These are phyloP conservation scores for Collichthys lucidus DNA, from an alignment of 2,113 vertebrate species.

Conservation along the genomic window DNA sequence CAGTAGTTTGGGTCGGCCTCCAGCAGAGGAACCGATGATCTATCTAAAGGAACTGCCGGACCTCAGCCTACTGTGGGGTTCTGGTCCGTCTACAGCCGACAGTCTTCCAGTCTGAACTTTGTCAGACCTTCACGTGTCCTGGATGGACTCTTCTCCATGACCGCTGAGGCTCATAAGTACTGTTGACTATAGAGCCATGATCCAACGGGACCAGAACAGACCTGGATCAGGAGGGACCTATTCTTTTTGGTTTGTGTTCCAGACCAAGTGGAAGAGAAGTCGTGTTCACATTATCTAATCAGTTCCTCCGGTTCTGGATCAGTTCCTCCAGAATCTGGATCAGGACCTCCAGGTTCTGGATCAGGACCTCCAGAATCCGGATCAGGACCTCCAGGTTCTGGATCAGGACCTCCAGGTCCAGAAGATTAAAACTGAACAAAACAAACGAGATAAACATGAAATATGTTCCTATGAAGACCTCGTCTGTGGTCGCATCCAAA, in stretches of 20 bases:
- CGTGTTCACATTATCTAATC: background rate
- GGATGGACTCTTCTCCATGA: background rate
- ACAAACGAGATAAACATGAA: too few species aligned
- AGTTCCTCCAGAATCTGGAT: too few species aligned
- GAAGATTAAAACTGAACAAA: too few species aligned
- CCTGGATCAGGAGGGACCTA: background rate
- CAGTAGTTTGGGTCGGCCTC: too few species aligned
- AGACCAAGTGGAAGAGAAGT: background rate
- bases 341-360: too few species aligned
- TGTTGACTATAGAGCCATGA: background rate
- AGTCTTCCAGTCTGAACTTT: constrained; percentile 42
- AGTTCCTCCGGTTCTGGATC: too few species aligned
- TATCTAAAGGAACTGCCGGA: background rate
- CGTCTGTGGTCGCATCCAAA: too few species aligned
- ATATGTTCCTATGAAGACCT: too few species aligned
- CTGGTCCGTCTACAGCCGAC: background rate
- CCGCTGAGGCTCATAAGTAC: constrained; percentile 3
- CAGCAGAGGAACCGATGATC: background rate
- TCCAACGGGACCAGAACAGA: background rate
- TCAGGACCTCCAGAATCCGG: too few species aligned
- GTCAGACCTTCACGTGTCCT: background rate
- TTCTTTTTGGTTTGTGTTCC: background rate
- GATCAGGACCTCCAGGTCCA: too few species aligned
- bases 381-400: too few species aligned
- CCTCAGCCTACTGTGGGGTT: background rate